Evolutionary conservation across 2,113 vertebrate genomes (phyloP).

Genomic region (Narcine bancroftii): DNA sequence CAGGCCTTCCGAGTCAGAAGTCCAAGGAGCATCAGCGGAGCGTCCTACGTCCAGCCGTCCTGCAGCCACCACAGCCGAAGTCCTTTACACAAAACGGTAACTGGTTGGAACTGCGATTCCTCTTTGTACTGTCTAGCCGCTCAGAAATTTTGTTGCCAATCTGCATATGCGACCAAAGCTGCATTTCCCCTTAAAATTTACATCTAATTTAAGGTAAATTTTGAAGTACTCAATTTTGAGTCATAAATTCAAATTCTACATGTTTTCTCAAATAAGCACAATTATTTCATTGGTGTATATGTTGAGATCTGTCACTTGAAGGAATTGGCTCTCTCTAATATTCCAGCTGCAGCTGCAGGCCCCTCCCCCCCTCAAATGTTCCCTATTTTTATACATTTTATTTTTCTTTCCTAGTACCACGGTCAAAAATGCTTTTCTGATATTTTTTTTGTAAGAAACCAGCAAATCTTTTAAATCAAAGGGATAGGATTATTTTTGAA

Average conservation of each 20-base stretch:
- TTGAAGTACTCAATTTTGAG: slow-evolving; percentile 2
- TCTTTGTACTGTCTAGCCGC: slow-evolving; percentile 34
- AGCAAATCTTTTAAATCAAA: background rate
- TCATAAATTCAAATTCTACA: background rate
- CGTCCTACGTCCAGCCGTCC: slow-evolving; percentile 85
- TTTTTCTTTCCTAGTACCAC: background rate
- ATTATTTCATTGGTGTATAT: background rate
- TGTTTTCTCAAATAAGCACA: background rate
- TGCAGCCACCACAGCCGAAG: slow-evolving; percentile 84
- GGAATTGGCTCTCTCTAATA: background rate
- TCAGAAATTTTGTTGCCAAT: background rate
- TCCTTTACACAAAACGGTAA: slow-evolving; percentile 75
- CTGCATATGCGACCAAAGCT: slow-evolving; percentile 31
- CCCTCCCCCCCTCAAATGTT: background rate
- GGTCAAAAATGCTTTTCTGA: background rate
- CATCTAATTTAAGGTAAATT: background rate
- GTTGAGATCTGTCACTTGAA: background rate
- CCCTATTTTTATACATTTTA: background rate
- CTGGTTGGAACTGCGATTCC: slow-evolving; percentile 41
- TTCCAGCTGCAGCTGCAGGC: background rate
- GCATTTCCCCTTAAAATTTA: background rate
- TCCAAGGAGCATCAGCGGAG: slow-evolving; percentile 93
- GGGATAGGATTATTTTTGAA: background rate
- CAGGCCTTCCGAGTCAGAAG: slow-evolving; percentile 92
- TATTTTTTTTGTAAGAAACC: background rate